Base-by-base conservation (phyloP, 64 coral and sea anemone species). In the Montipora foliosa region DNA sequence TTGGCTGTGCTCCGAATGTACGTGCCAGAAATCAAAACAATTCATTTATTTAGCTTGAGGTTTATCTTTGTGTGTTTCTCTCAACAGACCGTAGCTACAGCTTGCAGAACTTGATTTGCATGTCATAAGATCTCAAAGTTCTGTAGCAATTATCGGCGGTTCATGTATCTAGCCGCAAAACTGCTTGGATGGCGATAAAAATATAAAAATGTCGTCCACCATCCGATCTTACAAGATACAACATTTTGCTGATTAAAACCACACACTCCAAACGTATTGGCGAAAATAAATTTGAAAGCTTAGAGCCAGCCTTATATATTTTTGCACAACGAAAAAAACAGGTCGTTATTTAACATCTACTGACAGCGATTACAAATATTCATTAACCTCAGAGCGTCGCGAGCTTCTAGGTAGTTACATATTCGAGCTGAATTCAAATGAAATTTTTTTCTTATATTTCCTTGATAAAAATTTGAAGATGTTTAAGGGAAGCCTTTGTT, bases 11-110 rank as follows among this genome's bases (percentile, higher is more conserved):
- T 14, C 6, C 12, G 12, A 11, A 6, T 64, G 1, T 82, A 44
- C 80, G 80, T 45, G 58, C 57, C 7, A 13, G 55, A 22, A 82
- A 82, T 82, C 24, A 82, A 82, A 66, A 82, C 55, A 64, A 17
- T 66, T 10, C 58, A 59, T 58, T 81, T 59, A 4, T 60, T 81
- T 25, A 24, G 7, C 13, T 59, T 44, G 8, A 71, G 5, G 6
- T 5, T 71, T 71, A 5, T 24, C 20, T 71, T 20, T 21, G 68
- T 71, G 2, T 71, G 3, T 24, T 71, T 24, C 16, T 71, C 21
- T 71, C 4, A 6, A 71, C 68, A 21, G 68, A 5, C 19, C 17
- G 8, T 13, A 17, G 17, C 37, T 60, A 9, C 7, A 60, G 57
- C 13, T 60, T 7, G 57, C 57, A 60, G 57, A 37, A 37, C 37